These are phyloP conservation scores for Brachypalpus laphriformis DNA, from an alignment of 2,888 invertebrate species.

Conservation along the genomic window DNA sequence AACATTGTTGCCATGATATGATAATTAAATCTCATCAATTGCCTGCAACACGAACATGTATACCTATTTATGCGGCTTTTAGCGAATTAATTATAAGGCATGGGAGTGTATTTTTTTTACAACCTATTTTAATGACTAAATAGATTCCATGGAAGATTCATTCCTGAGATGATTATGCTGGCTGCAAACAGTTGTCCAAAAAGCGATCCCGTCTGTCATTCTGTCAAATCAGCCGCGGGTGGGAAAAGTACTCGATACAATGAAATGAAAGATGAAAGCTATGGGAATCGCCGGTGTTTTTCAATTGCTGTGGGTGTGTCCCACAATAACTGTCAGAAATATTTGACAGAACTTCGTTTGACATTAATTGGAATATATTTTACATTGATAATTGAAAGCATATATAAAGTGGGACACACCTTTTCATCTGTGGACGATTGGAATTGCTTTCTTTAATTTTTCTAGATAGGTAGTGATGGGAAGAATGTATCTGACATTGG, in stretches of 20 bases:
- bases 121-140: background rate
- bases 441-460: background rate
- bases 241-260: slow-evolving; percentile 6
- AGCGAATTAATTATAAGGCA: slow-evolving; percentile 17
- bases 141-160: background rate
- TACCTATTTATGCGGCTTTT: slow-evolving; percentile 3
- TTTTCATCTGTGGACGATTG: background rate
- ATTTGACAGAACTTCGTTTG: slow-evolving; percentile 4
- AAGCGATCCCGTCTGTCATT: slow-evolving; percentile 18
- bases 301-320: slow-evolving; percentile 23
- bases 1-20: slow-evolving; percentile 25
- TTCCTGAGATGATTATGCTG: background rate
- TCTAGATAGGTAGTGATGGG: background rate
- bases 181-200: background rate
- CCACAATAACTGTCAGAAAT: background rate
- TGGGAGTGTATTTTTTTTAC: slow-evolving; percentile 1
- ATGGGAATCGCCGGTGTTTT: background rate
- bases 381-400: background rate
- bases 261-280: slow-evolving; percentile 1
- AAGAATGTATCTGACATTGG: background rate
- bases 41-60: slow-evolving; percentile 5
- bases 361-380: slow-evolving; percentile 2
- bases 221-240: slow-evolving; percentile 7
- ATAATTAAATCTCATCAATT: slow-evolving; percentile 10
- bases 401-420: slow-evolving; percentile 4